Evolutionary conservation across 2,113 vertebrate genomes (phyloP).

Genomic region (Plecturocebus donacophilus): DNA sequence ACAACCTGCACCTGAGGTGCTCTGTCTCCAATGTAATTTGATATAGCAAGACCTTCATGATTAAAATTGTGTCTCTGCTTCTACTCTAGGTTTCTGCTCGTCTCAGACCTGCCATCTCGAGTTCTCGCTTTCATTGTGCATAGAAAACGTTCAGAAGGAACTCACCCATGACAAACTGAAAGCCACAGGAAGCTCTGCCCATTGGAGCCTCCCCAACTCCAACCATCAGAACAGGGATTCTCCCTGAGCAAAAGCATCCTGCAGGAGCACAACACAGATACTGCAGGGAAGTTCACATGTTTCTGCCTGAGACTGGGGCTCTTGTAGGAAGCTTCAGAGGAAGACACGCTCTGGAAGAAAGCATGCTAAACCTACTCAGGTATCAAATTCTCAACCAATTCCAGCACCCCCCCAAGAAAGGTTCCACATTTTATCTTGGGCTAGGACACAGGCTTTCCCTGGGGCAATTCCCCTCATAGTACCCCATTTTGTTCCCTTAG

Average conservation of each 20-base stretch:
- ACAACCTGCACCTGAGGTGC: neutral
- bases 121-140: neutral
- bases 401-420: no score
- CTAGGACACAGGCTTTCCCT: neutral
- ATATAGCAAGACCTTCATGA: neutral
- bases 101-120: neutral
- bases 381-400: neutral
- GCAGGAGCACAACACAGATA: neutral
- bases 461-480: fast-evolving
- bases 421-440: neutral
- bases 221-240: neutral
- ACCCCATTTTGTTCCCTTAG: neutral
- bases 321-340: neutral
- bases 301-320: neutral
- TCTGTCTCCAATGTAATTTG: neutral
- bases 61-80: neutral
- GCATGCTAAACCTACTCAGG: neutral
- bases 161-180: neutral
- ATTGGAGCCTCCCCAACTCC: neutral
- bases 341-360: neutral
- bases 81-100: neutral
- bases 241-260: neutral
- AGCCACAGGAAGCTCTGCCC: neutral
- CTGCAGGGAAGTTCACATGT: neutral
- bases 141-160: neutral